Percentiles rank a stretch among this genome's conserved stretches.
Evolutionary conservation across 1,140 invertebrate species (phyloP).

Genomic region (Drosophila miranda): DNA sequence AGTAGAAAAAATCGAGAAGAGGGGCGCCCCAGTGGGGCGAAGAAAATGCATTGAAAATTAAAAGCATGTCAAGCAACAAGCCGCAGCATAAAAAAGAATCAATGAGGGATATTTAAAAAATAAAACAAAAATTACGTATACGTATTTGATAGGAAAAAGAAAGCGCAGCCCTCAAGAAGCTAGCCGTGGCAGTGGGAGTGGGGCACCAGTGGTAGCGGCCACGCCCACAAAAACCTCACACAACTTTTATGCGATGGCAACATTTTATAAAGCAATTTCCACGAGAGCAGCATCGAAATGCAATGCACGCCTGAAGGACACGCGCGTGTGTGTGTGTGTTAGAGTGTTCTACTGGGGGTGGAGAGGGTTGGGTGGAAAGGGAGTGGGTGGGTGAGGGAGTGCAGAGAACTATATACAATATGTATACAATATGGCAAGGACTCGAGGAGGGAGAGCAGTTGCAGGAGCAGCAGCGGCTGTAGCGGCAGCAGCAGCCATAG

Average conservation of each 20-base stretch:
- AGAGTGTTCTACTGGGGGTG: constrained; percentile 35
- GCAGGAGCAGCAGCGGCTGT: constrained; percentile 14
- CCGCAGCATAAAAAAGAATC: constrained; percentile 38
- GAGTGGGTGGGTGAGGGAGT: background rate
- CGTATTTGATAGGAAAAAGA: constrained; percentile 6
- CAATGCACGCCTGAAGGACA: constrained; percentile 73
- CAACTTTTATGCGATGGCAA: constrained; percentile 68
- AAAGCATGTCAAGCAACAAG: constrained; percentile 65
- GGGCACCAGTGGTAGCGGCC: constrained; percentile 17
- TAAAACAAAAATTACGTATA: constrained; percentile 28
- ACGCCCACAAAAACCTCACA: constrained; percentile 57
- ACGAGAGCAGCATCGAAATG: constrained; percentile 72
- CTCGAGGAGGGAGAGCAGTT: constrained; percentile 22
- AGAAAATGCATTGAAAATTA: constrained; percentile 52
- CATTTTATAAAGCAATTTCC: constrained; percentile 77
- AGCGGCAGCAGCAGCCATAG: constrained; percentile 58
- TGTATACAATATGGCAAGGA: constrained; percentile 48
- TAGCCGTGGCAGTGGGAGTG: constrained; percentile 32
- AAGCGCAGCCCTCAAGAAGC: constrained; percentile 41
- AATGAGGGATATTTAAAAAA: constrained; percentile 22
- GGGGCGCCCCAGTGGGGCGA: background rate
- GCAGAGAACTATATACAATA: constrained; percentile 56
- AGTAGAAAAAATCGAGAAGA: constrained; percentile 14
- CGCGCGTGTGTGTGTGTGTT: constrained; percentile 38
- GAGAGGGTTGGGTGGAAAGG: too few species aligned